Percentiles rank a stretch among this genome's conserved stretches.
Evolutionary conservation across 2,888 invertebrate species (phyloP).

Genomic region (Metacarcinus magister): DNA sequence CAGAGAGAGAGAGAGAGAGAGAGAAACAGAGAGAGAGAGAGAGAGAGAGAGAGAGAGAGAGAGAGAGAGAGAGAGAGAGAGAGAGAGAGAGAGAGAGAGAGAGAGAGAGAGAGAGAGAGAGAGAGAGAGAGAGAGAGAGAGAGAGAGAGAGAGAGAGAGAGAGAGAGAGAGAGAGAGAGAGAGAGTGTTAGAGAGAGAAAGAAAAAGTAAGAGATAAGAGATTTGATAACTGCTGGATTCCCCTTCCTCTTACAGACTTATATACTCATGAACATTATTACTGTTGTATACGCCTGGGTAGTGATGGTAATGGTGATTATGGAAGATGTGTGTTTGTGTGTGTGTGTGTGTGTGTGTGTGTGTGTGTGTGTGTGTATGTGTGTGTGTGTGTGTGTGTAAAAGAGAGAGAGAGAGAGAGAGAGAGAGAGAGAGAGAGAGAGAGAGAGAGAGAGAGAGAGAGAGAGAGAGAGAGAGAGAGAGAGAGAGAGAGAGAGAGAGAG

Average conservation of each 20-base stretch:
- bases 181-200: too few relatives aligned
- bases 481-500: neutral
- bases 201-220: too few relatives aligned
- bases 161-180: neutral
- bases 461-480: neutral
- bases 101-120: too few relatives aligned
- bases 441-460: neutral
- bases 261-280: slow-evolving; percentile 41
- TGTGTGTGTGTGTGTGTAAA: slow-evolving; percentile 26
- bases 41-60: too few relatives aligned
- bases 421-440: neutral
- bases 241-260: slow-evolving; percentile 63
- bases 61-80: too few relatives aligned
- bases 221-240: slow-evolving; percentile 67
- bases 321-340: too few relatives aligned
- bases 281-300: neutral
- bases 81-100: too few relatives aligned
- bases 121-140: too few relatives aligned
- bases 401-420: neutral
- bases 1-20: neutral
- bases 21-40: neutral
- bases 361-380: slow-evolving; percentile 17
- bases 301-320: slow-evolving; percentile 61
- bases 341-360: slow-evolving; percentile 41
- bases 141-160: neutral